These are phyloP conservation scores for Mnemiopsis leidyi DNA, from an alignment of 37 sponge, comb jelly and placozoan species.

Conservation along the genomic window DNA sequence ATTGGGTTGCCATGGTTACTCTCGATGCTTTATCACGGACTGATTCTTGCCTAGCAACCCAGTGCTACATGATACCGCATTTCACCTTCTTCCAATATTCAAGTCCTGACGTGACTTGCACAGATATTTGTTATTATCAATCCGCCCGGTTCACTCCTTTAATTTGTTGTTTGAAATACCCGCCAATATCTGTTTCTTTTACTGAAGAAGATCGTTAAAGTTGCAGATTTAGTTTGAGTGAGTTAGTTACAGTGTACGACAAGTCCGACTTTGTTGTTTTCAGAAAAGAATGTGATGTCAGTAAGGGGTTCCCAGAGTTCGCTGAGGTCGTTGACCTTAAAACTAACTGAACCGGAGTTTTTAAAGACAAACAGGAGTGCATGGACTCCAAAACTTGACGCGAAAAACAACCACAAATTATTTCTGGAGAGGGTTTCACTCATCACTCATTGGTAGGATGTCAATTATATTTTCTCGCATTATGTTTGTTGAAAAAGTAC, in stretches of 20 bases:
- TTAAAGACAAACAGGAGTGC: constrained; percentile 59
- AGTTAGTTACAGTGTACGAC: neutral
- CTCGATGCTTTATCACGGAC: neutral
- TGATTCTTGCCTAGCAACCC: neutral
- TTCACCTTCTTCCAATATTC: too few species aligned
- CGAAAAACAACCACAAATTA: constrained; percentile 39
- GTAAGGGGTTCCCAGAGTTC: constrained; percentile 5
- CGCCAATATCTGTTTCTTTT: too few species aligned
- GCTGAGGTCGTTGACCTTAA: neutral
- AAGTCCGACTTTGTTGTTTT: neutral
- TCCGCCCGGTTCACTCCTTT: neutral
- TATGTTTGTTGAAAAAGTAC: too few species aligned
- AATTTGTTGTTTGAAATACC: too few species aligned
- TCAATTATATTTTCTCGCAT: too few species aligned
- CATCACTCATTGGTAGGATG: constrained; percentile 63
- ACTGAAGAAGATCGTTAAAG: neutral
- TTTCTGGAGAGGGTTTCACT: constrained; percentile 43
- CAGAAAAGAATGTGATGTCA: neutral
- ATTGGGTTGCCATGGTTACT: neutral
- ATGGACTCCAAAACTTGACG: constrained; percentile 58
- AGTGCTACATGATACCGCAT: neutral
- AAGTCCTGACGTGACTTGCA: neutral
- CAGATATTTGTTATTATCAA: neutral
- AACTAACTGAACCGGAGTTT: constrained; percentile 24
- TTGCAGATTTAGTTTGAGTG: too few species aligned